phyloP scores from a whole-genome alignment of 92 coral and sea anemone genomes.

The Pocillopora meandrina region DNA sequence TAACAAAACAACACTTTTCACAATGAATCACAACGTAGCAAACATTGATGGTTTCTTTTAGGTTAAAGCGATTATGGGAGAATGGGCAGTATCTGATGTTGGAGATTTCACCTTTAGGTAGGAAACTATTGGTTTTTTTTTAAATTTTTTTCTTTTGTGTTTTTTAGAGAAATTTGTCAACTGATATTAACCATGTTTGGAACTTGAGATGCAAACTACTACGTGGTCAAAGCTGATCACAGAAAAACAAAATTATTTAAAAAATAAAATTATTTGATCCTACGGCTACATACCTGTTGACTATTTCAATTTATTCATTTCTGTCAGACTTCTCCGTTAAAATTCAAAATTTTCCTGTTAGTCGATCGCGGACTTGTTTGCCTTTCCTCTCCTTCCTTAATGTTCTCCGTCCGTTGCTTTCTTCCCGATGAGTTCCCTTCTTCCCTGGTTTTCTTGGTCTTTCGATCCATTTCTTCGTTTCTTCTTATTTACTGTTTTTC shows the following conservation, averaged over 20 bases:
- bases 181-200: too few relatives aligned
- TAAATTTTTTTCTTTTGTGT: not conserved
- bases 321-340: too few relatives aligned
- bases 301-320: too few relatives aligned
- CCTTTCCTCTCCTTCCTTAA: not conserved
- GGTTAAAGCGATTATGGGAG: constrained; percentile 34
- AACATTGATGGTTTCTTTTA: not conserved
- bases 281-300: too few relatives aligned
- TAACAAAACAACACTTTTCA: too few relatives aligned
- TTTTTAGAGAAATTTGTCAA: not conserved
- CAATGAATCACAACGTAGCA: not conserved
- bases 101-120: constrained; percentile 58
- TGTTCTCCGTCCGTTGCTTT: not conserved
- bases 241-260: too few relatives aligned
- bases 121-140: not conserved
- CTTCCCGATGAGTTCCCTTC: not conserved
- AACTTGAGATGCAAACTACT: too few relatives aligned
- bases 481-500: not conserved
- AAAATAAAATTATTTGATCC: too few relatives aligned
- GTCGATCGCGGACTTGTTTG: not conserved
- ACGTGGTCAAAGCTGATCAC: too few relatives aligned
- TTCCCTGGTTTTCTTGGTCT: not conserved
- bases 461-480: not conserved
- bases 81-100: constrained; percentile 10
- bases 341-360: too few relatives aligned